Evolutionary conservation across 2,113 vertebrate genomes (phyloP).

Genomic region (Coryphaenoides rupestris): DNA sequence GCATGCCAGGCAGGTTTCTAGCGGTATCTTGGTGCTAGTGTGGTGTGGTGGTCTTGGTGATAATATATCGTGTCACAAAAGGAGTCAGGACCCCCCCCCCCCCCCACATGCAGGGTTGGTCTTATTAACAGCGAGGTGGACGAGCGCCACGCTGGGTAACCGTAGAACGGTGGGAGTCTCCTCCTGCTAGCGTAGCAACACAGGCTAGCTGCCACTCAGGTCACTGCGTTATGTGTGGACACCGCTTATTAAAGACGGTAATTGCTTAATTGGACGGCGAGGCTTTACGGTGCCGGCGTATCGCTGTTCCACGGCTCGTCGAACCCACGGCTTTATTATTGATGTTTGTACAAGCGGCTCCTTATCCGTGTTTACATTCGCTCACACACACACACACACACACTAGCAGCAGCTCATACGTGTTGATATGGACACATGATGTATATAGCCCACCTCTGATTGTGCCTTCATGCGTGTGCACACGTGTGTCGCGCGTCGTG

Average conservation of each 20-base stretch:
- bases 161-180: slow-evolving; percentile 29
- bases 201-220: neutral
- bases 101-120: slow-evolving; percentile 27
- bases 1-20: slow-evolving; percentile 29
- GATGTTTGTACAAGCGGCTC: slow-evolving; percentile 51
- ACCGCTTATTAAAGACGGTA: neutral
- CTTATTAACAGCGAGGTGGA: slow-evolving; percentile 31
- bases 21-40: slow-evolving; percentile 40
- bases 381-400: slow-evolving; percentile 54
- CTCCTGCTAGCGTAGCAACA: too few species aligned
- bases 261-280: slow-evolving; percentile 19
- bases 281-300: slow-evolving; percentile 37
- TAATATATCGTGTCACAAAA: slow-evolving; percentile 19
- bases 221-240: neutral
- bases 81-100: neutral
- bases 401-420: slow-evolving; percentile 58
- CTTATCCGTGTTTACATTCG: slow-evolving; percentile 63
- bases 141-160: slow-evolving; percentile 31
- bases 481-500: slow-evolving; percentile 8
- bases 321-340: slow-evolving; percentile 60
- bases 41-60: slow-evolving; percentile 27
- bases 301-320: slow-evolving; percentile 6
- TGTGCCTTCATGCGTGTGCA: slow-evolving; percentile 35
- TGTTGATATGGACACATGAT: slow-evolving; percentile 47
- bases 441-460: slow-evolving; percentile 36